Conservation (phyloP, 2,888 invertebrate species). For the Rhorus exstirpatorius region DNA sequence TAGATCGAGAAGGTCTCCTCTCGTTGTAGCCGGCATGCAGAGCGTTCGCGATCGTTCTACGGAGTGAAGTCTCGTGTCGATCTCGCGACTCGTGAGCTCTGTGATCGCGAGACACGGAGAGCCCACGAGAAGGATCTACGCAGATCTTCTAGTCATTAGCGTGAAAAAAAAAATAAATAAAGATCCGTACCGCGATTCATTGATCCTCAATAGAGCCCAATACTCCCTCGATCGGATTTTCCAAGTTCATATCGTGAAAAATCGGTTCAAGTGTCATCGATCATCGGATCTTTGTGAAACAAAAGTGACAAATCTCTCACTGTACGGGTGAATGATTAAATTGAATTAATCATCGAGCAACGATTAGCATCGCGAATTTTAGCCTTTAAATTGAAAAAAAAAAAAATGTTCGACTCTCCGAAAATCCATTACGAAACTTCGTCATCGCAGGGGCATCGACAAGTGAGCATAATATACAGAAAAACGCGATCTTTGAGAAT, state of each 20-base stretch:
- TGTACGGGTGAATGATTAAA: too few relatives aligned
- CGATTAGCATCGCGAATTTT: not conserved
- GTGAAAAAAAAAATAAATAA: too few relatives aligned
- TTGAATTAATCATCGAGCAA: constrained; percentile 2
- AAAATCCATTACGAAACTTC: constrained; percentile 29
- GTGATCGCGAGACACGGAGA: constrained; percentile 40
- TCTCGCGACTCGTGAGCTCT: constrained; percentile 55
- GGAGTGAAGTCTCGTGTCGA: constrained; percentile 67
- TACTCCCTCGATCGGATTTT: too few relatives aligned
- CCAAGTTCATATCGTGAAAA: constrained; percentile 1
- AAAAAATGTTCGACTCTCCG: not conserved
- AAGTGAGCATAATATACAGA: constrained; percentile 10
- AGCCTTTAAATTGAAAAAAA: not conserved
- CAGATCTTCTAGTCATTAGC: constrained; percentile 53
- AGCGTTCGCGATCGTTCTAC: constrained; percentile 75
- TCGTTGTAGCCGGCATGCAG: constrained; percentile 78
- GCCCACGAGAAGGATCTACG: constrained; percentile 58
- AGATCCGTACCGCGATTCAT: constrained; percentile 18
- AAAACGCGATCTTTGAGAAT: constrained; percentile 49
- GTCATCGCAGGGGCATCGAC: not conserved
- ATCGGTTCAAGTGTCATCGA: not conserved
- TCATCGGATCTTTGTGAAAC: constrained; percentile 8
- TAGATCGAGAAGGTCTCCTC: constrained; percentile 65
- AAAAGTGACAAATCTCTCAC: not conserved
- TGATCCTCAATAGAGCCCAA: too few relatives aligned